Base-by-base conservation (phyloP, 2,797 vertebrate genomes). In the Glossophaga mutica region DNA sequence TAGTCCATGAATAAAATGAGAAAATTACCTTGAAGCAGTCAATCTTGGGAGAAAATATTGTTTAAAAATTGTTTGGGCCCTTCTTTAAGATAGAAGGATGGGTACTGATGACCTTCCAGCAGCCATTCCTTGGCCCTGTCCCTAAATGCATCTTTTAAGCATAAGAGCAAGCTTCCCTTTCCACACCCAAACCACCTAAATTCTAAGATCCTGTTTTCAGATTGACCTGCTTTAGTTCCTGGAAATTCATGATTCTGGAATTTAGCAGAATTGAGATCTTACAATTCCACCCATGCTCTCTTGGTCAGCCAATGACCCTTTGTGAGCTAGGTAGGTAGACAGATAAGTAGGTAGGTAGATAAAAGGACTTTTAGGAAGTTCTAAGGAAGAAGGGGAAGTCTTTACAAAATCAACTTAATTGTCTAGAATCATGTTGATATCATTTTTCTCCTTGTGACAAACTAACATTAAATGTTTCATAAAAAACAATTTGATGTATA, bases 321-420 rank as follows among this genome's bases (percentile, higher is more conserved):
- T 78, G 34, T 26, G 42, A 96, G 32, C 70, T 39, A 67, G 9
- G 48, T 52, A n/a, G 19, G 37, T 62, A 76, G 4, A 21, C 16
- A n/a, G 7, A 29, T 50, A 77, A 14, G 16, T 6, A 44, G 21
- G 8, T 52, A 79, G 34, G 3, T 29, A 59, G 9, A 94, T 68
- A 59, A 77, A 82, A 18, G 15, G 26, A 70, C 76, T 91, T 90
- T 87, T 6, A 39, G 11, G 5, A 88, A 68, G 18, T 83, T 96
- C 48, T 83, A 50, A 71, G 29, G 77, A 73, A 68, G 62, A 88
- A 94, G 39, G 22, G 15, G 1, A 93, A 93, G 10, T 9, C 44
- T 74, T 74, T 59, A 87, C 46, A 73, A 85, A 92, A 91, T 81
- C 26, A 68, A 85, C 42, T 85, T 91, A 57, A 95, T 52, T 84